Evolutionary conservation across 2,888 invertebrate genomes (phyloP).

Genomic region (Crioceris asparagi): DNA sequence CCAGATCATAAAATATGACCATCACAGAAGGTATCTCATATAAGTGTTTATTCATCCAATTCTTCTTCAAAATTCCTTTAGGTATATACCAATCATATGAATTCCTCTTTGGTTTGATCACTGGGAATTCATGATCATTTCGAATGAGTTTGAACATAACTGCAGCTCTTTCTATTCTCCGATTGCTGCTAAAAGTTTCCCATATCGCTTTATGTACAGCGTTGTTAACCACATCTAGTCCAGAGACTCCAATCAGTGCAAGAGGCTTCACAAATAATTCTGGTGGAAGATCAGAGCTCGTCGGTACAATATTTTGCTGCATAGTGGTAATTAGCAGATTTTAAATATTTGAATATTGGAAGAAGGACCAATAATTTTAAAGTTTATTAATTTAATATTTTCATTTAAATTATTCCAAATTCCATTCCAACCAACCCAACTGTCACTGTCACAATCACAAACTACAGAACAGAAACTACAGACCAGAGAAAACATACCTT

Average conservation of each 20-base stretch:
- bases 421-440: too few relatives aligned
- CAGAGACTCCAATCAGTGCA: constrained; percentile 79
- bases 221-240: constrained; percentile 76
- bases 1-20: constrained; percentile 91
- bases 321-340: too few relatives aligned
- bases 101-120: constrained; percentile 73
- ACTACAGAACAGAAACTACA: too few relatives aligned
- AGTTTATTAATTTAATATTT: too few relatives aligned
- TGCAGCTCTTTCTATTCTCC: constrained; percentile 70
- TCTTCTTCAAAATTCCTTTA: constrained; percentile 84
- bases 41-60: constrained; percentile 92
- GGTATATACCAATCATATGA: constrained; percentile 95
- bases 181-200: constrained; percentile 81
- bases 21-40: constrained; percentile 84
- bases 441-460: too few relatives aligned
- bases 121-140: constrained; percentile 78
- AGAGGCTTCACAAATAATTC: constrained; percentile 77
- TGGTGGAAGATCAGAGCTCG: constrained; percentile 51
- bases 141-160: constrained; percentile 75
- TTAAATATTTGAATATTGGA: too few relatives aligned
- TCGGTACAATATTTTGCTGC: constrained; percentile 20
- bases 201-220: constrained; percentile 83
- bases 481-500: too few relatives aligned
- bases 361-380: too few relatives aligned
- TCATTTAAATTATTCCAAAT: too few relatives aligned